Evolutionary conservation across 2,113 vertebrate species (phyloP).

Genomic region (Phycodurus eques): DNA sequence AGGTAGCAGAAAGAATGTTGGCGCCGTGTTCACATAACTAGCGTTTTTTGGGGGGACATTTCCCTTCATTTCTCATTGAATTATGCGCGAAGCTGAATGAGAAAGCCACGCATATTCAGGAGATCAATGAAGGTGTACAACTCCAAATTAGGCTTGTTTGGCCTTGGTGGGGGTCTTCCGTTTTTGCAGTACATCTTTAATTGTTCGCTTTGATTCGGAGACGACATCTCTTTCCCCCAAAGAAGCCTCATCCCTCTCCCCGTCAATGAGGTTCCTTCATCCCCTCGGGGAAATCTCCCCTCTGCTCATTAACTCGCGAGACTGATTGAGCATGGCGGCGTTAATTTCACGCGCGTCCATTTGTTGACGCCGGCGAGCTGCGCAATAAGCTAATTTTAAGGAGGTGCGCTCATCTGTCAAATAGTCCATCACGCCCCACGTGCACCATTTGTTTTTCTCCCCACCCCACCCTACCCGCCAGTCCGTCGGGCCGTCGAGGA

Average conservation of each 20-base stretch:
- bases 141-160: slow-evolving; percentile 2
- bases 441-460: slow-evolving; percentile 8
- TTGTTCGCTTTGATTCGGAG: background rate
- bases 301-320: background rate
- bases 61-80: background rate
- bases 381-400: background rate
- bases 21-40: background rate
- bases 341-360: background rate
- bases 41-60: background rate
- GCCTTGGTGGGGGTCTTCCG: slow-evolving; percentile 1
- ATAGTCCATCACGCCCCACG: background rate
- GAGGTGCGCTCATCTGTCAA: background rate
- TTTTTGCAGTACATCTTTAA: background rate
- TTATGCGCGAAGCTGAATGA: slow-evolving; percentile 2
- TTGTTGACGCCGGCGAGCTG: background rate
- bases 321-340: background rate
- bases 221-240: background rate
- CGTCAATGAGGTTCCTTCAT: background rate
- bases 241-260: background rate
- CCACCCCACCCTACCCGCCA: background rate
- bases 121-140: background rate
- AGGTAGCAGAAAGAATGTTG: background rate
- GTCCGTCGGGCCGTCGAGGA: slow-evolving; percentile 35
- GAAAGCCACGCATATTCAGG: slow-evolving; percentile 1
- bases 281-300: background rate